These are phyloP conservation scores for Agapetus fuscipes DNA, from an alignment of 2,888 invertebrate genomes.

Conservation along the genomic window DNA sequence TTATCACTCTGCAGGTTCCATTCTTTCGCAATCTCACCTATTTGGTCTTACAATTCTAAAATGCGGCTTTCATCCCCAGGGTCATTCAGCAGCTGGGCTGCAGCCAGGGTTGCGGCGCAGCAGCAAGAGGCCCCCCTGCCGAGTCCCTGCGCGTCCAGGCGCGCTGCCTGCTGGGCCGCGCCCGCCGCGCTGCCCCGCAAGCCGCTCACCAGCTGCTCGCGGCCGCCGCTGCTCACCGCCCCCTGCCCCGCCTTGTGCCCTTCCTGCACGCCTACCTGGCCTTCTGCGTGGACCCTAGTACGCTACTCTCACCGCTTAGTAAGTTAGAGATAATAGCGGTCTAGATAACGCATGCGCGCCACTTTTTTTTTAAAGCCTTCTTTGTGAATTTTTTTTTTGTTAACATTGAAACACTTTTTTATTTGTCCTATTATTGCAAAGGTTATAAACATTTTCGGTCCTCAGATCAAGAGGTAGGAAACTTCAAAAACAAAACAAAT, in stretches of 20 bases:
- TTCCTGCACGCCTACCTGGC: slow-evolving; percentile 93
- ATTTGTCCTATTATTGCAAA: too few relatives aligned
- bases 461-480: too few relatives aligned
- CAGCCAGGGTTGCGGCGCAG: slow-evolving; percentile 84
- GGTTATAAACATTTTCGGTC: too few relatives aligned
- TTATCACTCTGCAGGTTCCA: too few relatives aligned
- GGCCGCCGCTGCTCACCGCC: slow-evolving; percentile 67
- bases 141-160: slow-evolving; percentile 86
- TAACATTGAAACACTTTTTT: too few relatives aligned
- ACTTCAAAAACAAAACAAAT: too few relatives aligned
- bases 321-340: too few relatives aligned
- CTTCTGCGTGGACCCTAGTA: slow-evolving; percentile 87
- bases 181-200: slow-evolving; percentile 55
- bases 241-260: slow-evolving; percentile 78
- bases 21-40: too few relatives aligned
- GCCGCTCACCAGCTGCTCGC: slow-evolving; percentile 46
- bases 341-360: too few relatives aligned
- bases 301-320: slow-evolving; percentile 80
- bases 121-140: slow-evolving; percentile 78
- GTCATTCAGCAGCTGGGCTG: slow-evolving; percentile 87
- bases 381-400: too few relatives aligned
- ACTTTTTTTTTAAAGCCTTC: too few relatives aligned
- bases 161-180: slow-evolving; percentile 50
- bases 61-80: slow-evolving; percentile 42
- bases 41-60: too few relatives aligned